These are phyloP conservation scores for Agrotis segetum DNA, from an alignment of 2,888 invertebrate genomes.

Conservation along the genomic window DNA sequence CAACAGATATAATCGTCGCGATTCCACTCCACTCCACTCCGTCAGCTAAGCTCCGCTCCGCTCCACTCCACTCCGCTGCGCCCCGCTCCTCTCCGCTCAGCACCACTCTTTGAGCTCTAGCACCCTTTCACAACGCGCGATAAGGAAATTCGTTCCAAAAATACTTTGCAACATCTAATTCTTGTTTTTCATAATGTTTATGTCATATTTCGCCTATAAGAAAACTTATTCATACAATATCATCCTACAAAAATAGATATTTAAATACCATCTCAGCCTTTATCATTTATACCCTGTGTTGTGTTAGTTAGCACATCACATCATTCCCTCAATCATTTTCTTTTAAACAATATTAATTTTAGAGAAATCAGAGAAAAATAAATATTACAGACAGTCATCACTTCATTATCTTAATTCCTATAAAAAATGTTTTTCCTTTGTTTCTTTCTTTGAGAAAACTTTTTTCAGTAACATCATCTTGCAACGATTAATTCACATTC, in stretches of 20 bases:
- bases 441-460: too few relatives aligned
- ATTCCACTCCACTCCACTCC: too few relatives aligned
- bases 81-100: too few relatives aligned
- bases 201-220: neutral
- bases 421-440: neutral
- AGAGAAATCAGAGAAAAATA: too few relatives aligned
- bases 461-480: neutral
- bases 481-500: too few relatives aligned
- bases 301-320: slow-evolving; percentile 26
- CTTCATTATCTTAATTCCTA: neutral
- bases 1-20: too few relatives aligned
- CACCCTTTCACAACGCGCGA: too few relatives aligned
- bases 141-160: too few relatives aligned
- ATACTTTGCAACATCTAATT: neutral
- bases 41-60: too few relatives aligned
- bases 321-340: slow-evolving; percentile 1
- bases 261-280: slow-evolving; percentile 34
- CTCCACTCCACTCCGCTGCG: too few relatives aligned
- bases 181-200: neutral
- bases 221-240: neutral
- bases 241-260: slow-evolving; percentile 27
- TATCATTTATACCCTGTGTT: slow-evolving; percentile 41
- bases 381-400: neutral
- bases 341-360: neutral
- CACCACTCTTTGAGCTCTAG: too few relatives aligned